phyloP scores from a whole-genome alignment of 2,888 invertebrate species.

The Lagria hirta region DNA sequence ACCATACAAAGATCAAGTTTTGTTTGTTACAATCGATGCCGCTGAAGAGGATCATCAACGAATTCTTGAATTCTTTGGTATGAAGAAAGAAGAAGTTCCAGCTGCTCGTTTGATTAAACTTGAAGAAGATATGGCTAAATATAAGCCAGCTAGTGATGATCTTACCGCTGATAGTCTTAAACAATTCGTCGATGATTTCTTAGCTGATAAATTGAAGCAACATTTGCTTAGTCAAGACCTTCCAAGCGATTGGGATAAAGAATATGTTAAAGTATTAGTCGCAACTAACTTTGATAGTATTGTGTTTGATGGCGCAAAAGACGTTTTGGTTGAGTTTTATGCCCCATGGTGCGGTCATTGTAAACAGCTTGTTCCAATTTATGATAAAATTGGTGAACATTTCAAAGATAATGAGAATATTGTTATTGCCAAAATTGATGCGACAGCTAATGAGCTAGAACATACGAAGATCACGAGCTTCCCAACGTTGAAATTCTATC shows the following conservation, averaged over 20 bases:
- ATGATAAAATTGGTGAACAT: slow-evolving; percentile 84
- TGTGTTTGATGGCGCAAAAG: slow-evolving; percentile 82
- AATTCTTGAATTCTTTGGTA: slow-evolving; percentile 98
- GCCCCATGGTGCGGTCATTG: slow-evolving; percentile 99
- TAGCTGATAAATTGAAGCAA: slow-evolving; percentile 91
- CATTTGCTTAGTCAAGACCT: slow-evolving; percentile 92
- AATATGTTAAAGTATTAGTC: slow-evolving; percentile 90
- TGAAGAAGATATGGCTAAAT: slow-evolving; percentile 97
- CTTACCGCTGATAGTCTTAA: slow-evolving; percentile 68
- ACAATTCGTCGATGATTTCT: slow-evolving; percentile 84
- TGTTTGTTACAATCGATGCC: slow-evolving; percentile 94
- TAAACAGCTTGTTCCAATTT: slow-evolving; percentile 96
- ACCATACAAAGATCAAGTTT: slow-evolving; percentile 86
- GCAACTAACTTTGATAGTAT: slow-evolving; percentile 95
- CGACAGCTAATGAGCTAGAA: slow-evolving; percentile 96
- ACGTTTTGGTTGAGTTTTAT: slow-evolving; percentile 98
- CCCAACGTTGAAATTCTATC: slow-evolving; percentile 93
- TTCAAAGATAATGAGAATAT: slow-evolving; percentile 80
- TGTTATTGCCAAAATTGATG: slow-evolving; percentile 97
- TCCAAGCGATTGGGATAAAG: slow-evolving; percentile 96
- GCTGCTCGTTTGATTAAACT: slow-evolving; percentile 89
- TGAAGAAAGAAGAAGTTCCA: slow-evolving; percentile 86
- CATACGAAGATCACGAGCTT: slow-evolving; percentile 93
- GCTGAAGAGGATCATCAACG: slow-evolving; percentile 95
- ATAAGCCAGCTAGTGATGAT: slow-evolving; percentile 82